Evolutionary conservation across 2,113 vertebrate species (phyloP).

Genomic region (Chaenogobius annularis): DNA sequence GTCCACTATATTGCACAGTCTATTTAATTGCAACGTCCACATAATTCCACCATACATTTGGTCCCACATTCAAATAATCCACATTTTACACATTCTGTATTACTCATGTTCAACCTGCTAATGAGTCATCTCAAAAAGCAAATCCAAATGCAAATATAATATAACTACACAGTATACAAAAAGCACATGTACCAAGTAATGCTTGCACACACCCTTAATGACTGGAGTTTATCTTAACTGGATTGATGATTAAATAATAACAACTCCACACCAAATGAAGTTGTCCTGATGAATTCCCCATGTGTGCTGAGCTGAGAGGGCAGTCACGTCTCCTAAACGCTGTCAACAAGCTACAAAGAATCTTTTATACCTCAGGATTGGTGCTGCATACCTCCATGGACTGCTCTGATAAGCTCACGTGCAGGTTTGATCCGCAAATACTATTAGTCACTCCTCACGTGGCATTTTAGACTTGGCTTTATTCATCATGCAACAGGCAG

Average conservation of each 20-base stretch:
- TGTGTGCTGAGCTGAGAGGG: not conserved
- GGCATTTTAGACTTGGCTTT: not conserved
- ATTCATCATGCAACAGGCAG: too few relatives aligned
- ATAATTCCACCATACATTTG: too few relatives aligned
- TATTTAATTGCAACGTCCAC: too few relatives aligned
- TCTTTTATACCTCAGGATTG: not conserved
- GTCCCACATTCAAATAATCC: too few relatives aligned
- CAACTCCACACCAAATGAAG: not conserved
- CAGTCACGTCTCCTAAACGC: not conserved
- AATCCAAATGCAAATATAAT: not conserved
- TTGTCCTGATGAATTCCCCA: not conserved
- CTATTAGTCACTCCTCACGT: not conserved
- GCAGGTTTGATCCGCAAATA: not conserved
- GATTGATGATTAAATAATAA: not conserved
- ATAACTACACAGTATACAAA: not conserved
- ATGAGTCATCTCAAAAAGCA: not conserved
- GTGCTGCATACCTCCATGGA: not conserved
- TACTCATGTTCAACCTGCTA: too few relatives aligned
- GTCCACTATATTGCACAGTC: too few relatives aligned
- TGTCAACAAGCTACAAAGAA: not conserved
- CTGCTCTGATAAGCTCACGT: not conserved
- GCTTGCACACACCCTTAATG: not conserved
- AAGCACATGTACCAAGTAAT: not conserved
- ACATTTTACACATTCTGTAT: too few relatives aligned
- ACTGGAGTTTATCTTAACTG: not conserved